These are phyloP conservation scores for Actenoides hombroni DNA, from an alignment of 2,113 vertebrate species.

Conservation along the genomic window DNA sequence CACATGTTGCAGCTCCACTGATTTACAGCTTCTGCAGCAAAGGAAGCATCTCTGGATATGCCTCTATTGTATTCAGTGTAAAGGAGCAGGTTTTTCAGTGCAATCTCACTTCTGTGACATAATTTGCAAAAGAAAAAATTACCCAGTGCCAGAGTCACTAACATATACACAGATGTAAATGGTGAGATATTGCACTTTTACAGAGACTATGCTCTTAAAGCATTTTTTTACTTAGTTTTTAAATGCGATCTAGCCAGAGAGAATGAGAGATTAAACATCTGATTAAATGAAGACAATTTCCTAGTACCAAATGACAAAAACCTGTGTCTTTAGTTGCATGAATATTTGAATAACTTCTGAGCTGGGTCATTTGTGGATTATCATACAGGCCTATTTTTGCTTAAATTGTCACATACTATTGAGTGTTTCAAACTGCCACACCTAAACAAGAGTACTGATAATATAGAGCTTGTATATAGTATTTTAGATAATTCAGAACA, in stretches of 20 bases:
- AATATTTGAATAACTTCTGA: background rate
- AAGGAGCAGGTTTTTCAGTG: background rate
- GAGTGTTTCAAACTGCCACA: background rate
- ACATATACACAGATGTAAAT: background rate
- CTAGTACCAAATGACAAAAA: background rate
- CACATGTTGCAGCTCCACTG: background rate
- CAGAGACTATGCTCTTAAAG: background rate
- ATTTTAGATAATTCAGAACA: background rate
- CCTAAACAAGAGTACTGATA: background rate
- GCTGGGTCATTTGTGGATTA: background rate
- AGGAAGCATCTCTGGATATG: background rate
- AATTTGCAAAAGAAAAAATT: slow-evolving; percentile 5
- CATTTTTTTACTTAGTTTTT: background rate
- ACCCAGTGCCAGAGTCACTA: background rate
- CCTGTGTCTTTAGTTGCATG: background rate
- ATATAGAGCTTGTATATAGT: background rate
- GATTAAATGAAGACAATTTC: slow-evolving; percentile 12
- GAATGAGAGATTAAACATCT: background rate
- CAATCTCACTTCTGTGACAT: background rate
- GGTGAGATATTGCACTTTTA: background rate
- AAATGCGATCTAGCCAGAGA: background rate
- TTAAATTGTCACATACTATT: background rate
- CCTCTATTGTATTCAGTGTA: slow-evolving; percentile 4
- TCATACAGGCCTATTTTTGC: background rate
- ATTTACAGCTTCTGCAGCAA: slow-evolving; percentile 56